These are phyloP conservation scores for Gobius niger DNA, from an alignment of 2,113 vertebrate species.

Conservation along the genomic window DNA sequence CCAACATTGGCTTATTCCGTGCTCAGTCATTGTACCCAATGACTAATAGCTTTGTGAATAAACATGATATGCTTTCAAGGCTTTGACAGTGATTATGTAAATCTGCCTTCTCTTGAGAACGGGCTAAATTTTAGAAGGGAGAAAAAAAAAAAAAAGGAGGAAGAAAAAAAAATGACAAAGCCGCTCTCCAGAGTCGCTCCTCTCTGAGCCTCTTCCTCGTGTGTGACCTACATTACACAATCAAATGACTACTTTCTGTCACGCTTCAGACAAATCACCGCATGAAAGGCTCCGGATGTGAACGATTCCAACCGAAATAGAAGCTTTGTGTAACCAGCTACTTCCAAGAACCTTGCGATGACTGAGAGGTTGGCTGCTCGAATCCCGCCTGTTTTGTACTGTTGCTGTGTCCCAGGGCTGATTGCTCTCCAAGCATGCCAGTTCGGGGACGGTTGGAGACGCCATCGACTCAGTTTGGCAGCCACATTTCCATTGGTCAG, in stretches of 20 bases:
- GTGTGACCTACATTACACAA: conserved; percentile 60
- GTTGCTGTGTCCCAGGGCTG: too few species aligned
- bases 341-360: not conserved
- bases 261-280: conserved; percentile 35
- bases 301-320: conserved; percentile 17
- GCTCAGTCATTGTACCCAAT: conserved; percentile 48
- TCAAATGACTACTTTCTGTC: conserved; percentile 38
- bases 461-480: too few species aligned
- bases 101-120: conserved; percentile 47
- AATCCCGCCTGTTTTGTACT: too few species aligned
- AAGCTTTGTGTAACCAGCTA: not conserved
- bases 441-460: too few species aligned
- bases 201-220: conserved; percentile 18
- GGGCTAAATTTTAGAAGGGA: conserved; percentile 30
- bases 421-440: too few species aligned
- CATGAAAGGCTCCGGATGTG: conserved; percentile 21
- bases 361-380: too few species aligned
- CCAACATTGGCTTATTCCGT: conserved; percentile 44
- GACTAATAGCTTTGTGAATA: conserved; percentile 63
- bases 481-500: too few species aligned
- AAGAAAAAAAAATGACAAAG: conserved; percentile 49
- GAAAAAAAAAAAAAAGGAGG: conserved; percentile 12
- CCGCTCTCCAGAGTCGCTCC: conserved; percentile 36
- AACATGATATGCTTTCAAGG: conserved; percentile 60
- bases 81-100: conserved; percentile 70